Conservation (phyloP, 2,113 vertebrate genomes). For the Sinocyclocheilus anshuiensis region DNA sequence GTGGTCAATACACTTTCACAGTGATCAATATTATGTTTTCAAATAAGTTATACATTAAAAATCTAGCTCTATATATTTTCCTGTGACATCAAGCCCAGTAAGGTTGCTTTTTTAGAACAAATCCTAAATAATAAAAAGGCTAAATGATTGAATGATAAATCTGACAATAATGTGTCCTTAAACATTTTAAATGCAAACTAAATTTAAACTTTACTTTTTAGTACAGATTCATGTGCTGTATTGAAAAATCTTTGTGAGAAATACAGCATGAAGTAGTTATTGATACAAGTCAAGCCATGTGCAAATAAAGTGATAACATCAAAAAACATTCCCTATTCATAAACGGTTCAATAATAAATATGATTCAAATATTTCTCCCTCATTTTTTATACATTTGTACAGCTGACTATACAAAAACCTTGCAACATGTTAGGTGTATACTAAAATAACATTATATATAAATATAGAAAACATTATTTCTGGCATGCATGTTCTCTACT, state of each 20-base stretch:
- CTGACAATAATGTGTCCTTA: neutral
- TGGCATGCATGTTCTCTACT: neutral
- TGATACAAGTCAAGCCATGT: constrained; percentile 48
- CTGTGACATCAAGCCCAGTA: neutral
- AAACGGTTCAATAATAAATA: constrained; percentile 56
- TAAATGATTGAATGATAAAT: neutral
- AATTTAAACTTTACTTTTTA: neutral
- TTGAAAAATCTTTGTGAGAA: neutral
- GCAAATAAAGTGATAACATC: constrained; percentile 44
- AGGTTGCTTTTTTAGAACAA: constrained; percentile 39
- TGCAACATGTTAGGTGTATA: neutral
- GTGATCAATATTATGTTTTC: neutral
- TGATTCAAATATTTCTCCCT: constrained; percentile 48
- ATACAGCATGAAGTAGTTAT: neutral
- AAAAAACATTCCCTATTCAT: constrained; percentile 45
- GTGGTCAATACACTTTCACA: neutral
- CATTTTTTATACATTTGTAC: constrained; percentile 18
- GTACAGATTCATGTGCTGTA: neutral
- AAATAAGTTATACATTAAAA: neutral
- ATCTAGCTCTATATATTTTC: constrained; percentile 1
- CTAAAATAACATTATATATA: neutral
- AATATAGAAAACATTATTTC: neutral
- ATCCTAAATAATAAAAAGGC: neutral
- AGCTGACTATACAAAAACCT: neutral
- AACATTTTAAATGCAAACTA: neutral